Evolutionary conservation across 2,888 invertebrate genomes (phyloP), one percentile per base, ranked within the genome.

Genomic region (Caenorhabditis afra): DNA sequence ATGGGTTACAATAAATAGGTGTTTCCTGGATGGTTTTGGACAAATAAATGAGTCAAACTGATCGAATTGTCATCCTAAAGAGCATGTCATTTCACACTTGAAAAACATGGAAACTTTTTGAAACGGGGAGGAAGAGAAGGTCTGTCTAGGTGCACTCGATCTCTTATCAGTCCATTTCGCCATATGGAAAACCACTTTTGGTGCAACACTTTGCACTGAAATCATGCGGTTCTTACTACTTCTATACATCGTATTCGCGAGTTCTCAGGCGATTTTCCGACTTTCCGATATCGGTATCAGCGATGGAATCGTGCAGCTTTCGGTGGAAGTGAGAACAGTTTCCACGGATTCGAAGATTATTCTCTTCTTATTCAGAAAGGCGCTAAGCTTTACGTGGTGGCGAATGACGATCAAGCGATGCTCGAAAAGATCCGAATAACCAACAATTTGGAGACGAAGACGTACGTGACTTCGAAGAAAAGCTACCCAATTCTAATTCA

Each of bases 41-140:
- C 52, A 64, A 64, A 64, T 64, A 52, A 64, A 64, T 61, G 37
- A 57, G 41, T 57, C 57, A 57, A 57, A 52, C 23, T 3, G 29
- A n/a, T 50, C 7, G 7, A 50, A 52, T 52, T 52, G 52, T 52
- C 52, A 52, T 22, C 52, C 5, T 12, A 47, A 47, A 49, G 49
- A 22, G 20, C 44, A 49, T 22, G 14, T 22, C 20, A 22, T 8
- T 3, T 49, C 22, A 12, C 49, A 22, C 4, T 5, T 29, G 4
- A 7, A 29, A 29, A 29, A 5, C 3, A 29, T n/a, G n/a, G n/a
- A n/a, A n/a, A n/a, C n/a, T n/a, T n/a, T n/a, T n/a, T n/a, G 29
- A 29, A 29, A 29, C 7, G 7, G 29, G 29, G 29, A 3, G 29
- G 7, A 5, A 3, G 29, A 29, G 29, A 3, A 29, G 7, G 29